These are phyloP conservation scores for Aromia moschata DNA, from an alignment of 2,888 invertebrate species.

Conservation along the genomic window DNA sequence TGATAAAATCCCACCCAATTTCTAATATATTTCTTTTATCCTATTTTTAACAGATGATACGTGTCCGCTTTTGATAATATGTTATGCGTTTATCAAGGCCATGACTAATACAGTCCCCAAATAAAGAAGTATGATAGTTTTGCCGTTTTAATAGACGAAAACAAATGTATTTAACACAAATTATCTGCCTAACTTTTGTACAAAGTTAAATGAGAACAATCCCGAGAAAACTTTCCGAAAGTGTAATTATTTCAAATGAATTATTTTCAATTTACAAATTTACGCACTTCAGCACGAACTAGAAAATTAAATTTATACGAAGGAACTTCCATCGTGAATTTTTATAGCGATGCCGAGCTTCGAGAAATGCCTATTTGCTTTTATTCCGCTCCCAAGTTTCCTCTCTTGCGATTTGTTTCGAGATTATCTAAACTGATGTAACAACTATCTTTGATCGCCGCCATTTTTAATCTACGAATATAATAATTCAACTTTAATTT, in stretches of 20 bases:
- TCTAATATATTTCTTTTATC: background rate
- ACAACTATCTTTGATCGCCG: no score
- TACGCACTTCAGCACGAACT: conserved; percentile 44
- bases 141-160: conserved; percentile 3
- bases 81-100: no score
- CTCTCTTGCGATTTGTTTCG: background rate
- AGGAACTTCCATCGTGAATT: conserved; percentile 32
- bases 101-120: no score
- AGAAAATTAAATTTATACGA: conserved; percentile 42
- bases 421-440: background rate
- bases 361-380: background rate
- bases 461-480: no score
- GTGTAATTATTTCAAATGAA: conserved; percentile 49
- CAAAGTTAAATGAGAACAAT: conserved; percentile 39
- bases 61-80: background rate
- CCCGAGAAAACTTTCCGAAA: conserved; percentile 40
- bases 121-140: conserved; percentile 4
- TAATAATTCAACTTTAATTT: no score
- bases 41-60: no score
- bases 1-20: no score
- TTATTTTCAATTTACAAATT: conserved; percentile 49
- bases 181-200: conserved; percentile 39
- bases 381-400: background rate
- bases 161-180: conserved; percentile 28
- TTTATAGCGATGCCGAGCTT: conserved; percentile 6